phyloP scores from a whole-genome alignment of 1,140 invertebrate genomes.

The Drosophila aff. region DNA sequence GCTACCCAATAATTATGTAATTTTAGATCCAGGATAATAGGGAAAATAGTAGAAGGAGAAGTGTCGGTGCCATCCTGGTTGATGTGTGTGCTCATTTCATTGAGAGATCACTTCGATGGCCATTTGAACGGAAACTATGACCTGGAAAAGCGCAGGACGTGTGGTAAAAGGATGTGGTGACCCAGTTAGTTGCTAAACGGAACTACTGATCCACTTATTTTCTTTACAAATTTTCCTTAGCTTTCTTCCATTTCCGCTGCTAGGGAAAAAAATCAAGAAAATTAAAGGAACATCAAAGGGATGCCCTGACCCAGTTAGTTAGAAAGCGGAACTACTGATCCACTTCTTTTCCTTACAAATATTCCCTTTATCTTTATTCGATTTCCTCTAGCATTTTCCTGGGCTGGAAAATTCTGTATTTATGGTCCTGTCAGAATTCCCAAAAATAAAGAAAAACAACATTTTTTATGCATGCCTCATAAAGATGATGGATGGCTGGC shows the following conservation, averaged over 20 bases:
- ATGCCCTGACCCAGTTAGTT: constrained; percentile 55
- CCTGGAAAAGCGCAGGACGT: constrained; percentile 57
- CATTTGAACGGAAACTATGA: constrained; percentile 73
- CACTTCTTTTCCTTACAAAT: constrained; percentile 17
- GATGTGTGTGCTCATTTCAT: constrained; percentile 42
- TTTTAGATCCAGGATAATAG: constrained; percentile 65
- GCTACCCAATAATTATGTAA: constrained; percentile 76
- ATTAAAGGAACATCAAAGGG: constrained; percentile 23
- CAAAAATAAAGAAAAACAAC: constrained; percentile 17
- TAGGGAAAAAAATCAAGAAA: neutral
- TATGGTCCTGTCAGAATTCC: constrained; percentile 52
- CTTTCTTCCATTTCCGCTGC: constrained; percentile 21
- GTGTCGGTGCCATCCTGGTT: constrained; percentile 53
- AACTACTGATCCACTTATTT: constrained; percentile 63
- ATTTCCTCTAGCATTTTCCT: constrained; percentile 33
- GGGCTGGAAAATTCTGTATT: constrained; percentile 25
- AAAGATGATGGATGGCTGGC: constrained; percentile 44
- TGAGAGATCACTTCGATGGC: constrained; percentile 49
- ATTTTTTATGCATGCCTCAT: constrained; percentile 61
- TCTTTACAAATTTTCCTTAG: constrained; percentile 1
- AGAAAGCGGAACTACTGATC: constrained; percentile 61
- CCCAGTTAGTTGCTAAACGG: constrained; percentile 48
- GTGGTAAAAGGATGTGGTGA: constrained; percentile 56
- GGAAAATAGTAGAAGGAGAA: constrained; percentile 45
- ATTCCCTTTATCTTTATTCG: neutral